phyloP scores from a whole-genome alignment of 2,888 invertebrate species.

The Drosophila cracens region DNA sequence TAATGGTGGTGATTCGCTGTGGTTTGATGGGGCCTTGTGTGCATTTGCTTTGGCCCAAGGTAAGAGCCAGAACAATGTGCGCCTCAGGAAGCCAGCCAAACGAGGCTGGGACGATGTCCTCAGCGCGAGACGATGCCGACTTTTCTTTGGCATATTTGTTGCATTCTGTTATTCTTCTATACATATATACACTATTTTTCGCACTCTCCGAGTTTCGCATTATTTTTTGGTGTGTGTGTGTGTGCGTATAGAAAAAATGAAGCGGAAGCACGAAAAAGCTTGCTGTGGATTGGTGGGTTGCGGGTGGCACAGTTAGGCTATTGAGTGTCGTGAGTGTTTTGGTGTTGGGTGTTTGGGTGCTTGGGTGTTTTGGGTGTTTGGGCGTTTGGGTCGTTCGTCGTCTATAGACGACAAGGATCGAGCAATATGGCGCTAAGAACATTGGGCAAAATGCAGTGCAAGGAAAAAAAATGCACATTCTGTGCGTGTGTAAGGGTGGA shows the following conservation, averaged over 20 bases:
- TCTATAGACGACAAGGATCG: conserved; percentile 43
- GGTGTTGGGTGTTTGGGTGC: conserved; percentile 7
- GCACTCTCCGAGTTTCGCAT: conserved; percentile 15
- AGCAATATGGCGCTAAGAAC: conserved; percentile 78
- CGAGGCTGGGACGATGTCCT: conserved; percentile 37
- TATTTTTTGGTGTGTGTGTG: conserved; percentile 34
- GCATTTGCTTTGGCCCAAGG: conserved; percentile 56
- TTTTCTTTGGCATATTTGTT: conserved; percentile 61
- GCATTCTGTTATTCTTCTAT: conserved; percentile 38
- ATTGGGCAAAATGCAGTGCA: conserved; percentile 74
- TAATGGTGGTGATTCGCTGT: conserved; percentile 5
- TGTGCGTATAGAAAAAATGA: conserved; percentile 67
- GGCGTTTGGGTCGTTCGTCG: conserved; percentile 24
- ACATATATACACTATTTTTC: conserved; percentile 5
- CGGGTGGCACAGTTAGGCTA: conserved; percentile 6
- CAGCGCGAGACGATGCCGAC: conserved; percentile 53
- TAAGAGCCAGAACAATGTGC: conserved; percentile 56
- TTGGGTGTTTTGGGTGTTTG: conserved; percentile 5
- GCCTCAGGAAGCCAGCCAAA: conserved; percentile 36
- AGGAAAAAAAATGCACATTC: conserved; percentile 64
- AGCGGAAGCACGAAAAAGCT: conserved; percentile 77
- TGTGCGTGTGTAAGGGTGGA: conserved; percentile 56
- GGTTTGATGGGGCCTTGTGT: conserved; percentile 26
- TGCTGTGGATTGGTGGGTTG: conserved; percentile 15
- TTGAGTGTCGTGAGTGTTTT: conserved; percentile 5